Evolutionary conservation across 2,113 vertebrate species (phyloP).

Genomic region (Serranochromis macrocephalus): DNA sequence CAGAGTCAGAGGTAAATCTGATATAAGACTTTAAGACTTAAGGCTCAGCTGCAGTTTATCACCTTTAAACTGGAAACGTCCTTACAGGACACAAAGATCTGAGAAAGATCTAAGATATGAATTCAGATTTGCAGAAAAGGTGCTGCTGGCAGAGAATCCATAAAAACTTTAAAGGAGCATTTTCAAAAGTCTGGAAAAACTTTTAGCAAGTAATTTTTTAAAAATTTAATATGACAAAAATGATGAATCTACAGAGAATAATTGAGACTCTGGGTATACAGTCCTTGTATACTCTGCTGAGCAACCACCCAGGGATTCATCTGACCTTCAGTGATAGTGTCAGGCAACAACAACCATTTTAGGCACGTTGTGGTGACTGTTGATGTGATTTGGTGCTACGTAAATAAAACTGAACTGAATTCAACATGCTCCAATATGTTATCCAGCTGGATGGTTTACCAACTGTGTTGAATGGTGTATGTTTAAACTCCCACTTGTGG

Average conservation of each 20-base stretch:
- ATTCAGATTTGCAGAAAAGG: not conserved
- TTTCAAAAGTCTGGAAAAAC: not conserved
- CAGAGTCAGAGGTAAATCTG: not conserved
- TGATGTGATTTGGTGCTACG: not conserved
- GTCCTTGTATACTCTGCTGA: not conserved
- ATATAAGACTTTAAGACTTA: not conserved
- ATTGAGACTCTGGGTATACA: not conserved
- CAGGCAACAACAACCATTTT: not conserved
- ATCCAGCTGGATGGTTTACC: not conserved
- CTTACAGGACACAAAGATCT: not conserved
- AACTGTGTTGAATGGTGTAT: not conserved
- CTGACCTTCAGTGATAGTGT: not conserved
- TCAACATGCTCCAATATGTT: not conserved
- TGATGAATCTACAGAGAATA: not conserved
- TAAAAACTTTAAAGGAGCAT: not conserved
- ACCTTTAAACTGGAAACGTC: not conserved
- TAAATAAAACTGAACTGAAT: not conserved
- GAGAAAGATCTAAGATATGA: not conserved
- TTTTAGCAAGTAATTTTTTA: fast-evolving
- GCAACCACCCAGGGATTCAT: not conserved
- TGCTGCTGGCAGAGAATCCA: not conserved
- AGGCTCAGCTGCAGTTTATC: not conserved
- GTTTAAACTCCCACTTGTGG: not conserved
- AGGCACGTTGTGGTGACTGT: not conserved
- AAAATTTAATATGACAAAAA: not conserved